phyloP scores from a whole-genome alignment of 1,140 invertebrate genomes.

The Teleogryllus occipitalis region DNA sequence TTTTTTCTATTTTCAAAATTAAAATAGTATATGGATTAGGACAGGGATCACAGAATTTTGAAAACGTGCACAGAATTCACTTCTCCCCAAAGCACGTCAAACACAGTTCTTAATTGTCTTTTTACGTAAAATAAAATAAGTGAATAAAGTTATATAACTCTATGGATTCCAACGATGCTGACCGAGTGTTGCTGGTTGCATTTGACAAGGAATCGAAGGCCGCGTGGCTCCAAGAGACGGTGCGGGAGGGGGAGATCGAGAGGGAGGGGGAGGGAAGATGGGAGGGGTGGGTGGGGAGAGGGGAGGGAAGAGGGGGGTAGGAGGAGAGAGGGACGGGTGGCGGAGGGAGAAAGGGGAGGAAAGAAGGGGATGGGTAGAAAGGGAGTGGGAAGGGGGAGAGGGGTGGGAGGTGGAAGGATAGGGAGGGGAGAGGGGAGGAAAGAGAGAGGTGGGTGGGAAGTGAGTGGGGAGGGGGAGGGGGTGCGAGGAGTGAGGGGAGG shows the following conservation, averaged over 20 bases:
- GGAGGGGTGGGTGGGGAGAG: neutral
- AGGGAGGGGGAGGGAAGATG: neutral
- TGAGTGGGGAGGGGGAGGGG: neutral
- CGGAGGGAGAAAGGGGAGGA: neutral
- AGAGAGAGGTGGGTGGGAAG: neutral
- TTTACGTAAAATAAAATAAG: no score
- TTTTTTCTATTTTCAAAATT: no score
- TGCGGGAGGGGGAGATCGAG: neutral
- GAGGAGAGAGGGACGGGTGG: neutral
- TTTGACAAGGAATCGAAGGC: neutral
- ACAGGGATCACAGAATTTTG: no score
- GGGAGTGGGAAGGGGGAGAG: neutral
- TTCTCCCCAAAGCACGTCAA: no score
- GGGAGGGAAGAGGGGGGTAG: neutral
- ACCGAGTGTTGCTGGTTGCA: no score
- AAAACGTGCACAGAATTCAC: no score
- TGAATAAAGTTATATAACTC: no score
- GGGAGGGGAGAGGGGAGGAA: neutral
- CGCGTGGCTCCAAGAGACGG: neutral
- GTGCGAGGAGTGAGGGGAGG: neutral
- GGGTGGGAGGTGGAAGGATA: neutral
- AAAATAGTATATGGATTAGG: no score
- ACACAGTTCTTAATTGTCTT: no score
- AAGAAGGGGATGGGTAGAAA: neutral
- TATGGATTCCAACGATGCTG: no score